Conservation (phyloP, 92 coral and sea anemone species). For the Palythoa caribaeorum region DNA sequence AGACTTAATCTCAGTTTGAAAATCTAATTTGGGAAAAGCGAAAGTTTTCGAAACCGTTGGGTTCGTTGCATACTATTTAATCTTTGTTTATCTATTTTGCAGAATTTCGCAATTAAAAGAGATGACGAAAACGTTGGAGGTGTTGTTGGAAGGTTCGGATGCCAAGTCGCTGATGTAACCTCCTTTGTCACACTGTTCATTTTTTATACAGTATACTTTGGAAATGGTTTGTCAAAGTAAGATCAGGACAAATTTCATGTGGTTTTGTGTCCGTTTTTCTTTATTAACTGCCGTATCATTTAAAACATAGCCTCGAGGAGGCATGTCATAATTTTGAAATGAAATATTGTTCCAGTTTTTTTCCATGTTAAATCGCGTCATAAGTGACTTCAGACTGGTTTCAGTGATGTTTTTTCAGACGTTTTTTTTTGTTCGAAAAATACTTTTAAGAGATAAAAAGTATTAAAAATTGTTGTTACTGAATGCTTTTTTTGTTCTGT, state of each 20-base stretch:
- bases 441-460: background rate
- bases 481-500: background rate
- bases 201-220: slow-evolving; percentile 22
- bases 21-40: too few relatives aligned
- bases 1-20: too few relatives aligned
- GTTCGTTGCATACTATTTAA: background rate
- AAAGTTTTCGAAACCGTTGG: background rate
- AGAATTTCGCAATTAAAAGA: slow-evolving; percentile 85
- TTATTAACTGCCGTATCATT: background rate
- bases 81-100: slow-evolving; percentile 16
- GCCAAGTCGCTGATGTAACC: slow-evolving; percentile 72
- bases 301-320: slow-evolving; percentile 38
- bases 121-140: slow-evolving; percentile 84
- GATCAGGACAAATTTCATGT: slow-evolving; percentile 27
- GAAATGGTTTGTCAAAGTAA: slow-evolving; percentile 37
- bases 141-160: slow-evolving; percentile 86
- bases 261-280: slow-evolving; percentile 4
- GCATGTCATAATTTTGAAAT: background rate
- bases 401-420: background rate
- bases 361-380: background rate
- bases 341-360: slow-evolving; percentile 1
- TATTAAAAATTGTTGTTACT: background rate
- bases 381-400: slow-evolving; percentile 5
- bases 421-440: background rate
- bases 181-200: background rate